Evolutionary conservation across 1,140 invertebrate genomes (phyloP).

Genomic region (roundworm (Caenorhabditis elegans)): WBcel235 BX284602.5:12832001-12832500

Average conservation of each 20-base stretch:
- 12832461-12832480: conserved; percentile 62
- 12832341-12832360: too few relatives aligned
- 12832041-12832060: too few relatives aligned
- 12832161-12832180: too few relatives aligned
- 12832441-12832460: conserved; percentile 52
- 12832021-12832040: conserved; percentile 28
- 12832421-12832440: conserved; percentile 61
- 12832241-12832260: conserved; percentile 43
- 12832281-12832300: background rate
- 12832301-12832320: too few relatives aligned
- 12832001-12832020: conserved; percentile 28
- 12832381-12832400: conserved; percentile 43
- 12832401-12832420: conserved; percentile 53
- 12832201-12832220: conserved; percentile 48
- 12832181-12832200: too few relatives aligned
- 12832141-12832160: too few relatives aligned
- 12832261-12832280: conserved; percentile 41
- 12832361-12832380: conserved; percentile 22
- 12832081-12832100: too few relatives aligned
- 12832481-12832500: background rate
- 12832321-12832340: too few relatives aligned
- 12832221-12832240: conserved; percentile 45
- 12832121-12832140: too few relatives aligned
- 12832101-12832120: too few relatives aligned
- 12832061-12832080: too few relatives aligned